Evolutionary conservation across 2,797 vertebrate species (phyloP).

Genomic region (Anguilla pacifica): DNA sequence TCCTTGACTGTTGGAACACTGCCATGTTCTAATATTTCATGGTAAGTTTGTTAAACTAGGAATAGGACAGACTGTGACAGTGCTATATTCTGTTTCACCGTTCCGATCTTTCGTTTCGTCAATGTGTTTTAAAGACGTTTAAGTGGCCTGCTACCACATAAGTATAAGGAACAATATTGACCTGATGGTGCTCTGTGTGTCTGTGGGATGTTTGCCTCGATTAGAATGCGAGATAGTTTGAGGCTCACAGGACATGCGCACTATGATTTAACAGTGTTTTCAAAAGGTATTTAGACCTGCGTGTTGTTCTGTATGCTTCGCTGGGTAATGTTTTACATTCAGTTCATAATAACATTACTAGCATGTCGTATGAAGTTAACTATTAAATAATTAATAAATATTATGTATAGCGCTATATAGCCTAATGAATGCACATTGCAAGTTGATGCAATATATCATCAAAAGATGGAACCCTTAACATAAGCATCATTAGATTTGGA

Average conservation of each 20-base stretch:
- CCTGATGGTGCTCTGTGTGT: background rate
- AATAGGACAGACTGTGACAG: too few species aligned
- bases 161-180: background rate
- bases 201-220: too few species aligned
- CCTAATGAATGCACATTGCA: too few species aligned
- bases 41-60: too few species aligned
- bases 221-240: background rate
- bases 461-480: background rate
- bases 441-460: background rate
- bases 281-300: background rate
- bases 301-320: background rate
- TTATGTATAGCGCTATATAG: too few species aligned
- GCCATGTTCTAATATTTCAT: too few species aligned
- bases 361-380: background rate
- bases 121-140: too few species aligned
- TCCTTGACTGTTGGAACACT: too few species aligned
- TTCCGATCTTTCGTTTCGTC: too few species aligned
- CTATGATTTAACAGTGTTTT: background rate
- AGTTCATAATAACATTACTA: background rate
- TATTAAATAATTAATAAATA: background rate
- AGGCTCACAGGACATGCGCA: background rate
- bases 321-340: background rate
- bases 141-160: too few species aligned
- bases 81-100: too few species aligned
- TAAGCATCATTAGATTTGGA: background rate